A percentile compares a stretch with the other conserved stretches of the same genome.
phyloP scores from a whole-genome alignment of 2,888 invertebrate species.

The Acleris emargana region DNA sequence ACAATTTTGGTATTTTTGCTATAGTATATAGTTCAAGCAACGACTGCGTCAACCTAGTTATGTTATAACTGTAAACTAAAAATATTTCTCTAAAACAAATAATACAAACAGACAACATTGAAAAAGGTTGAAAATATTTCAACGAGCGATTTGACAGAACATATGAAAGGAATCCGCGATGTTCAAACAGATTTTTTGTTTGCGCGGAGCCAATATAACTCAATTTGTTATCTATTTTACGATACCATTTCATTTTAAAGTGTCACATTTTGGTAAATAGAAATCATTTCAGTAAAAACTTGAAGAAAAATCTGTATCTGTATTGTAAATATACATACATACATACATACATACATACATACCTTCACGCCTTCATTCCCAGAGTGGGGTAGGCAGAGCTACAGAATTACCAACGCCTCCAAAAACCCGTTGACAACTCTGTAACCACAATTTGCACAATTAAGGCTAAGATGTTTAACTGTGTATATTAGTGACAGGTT shows the following conservation, averaged over 20 bases:
- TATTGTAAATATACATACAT: too few species aligned
- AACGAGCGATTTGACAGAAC: conserved; percentile 26
- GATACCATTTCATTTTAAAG: background rate
- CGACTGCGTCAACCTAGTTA: background rate
- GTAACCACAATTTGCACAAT: too few species aligned
- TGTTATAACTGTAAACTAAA: background rate
- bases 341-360: too few species aligned
- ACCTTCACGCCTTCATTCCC: too few species aligned
- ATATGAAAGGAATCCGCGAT: conserved; percentile 16
- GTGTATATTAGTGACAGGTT: too few species aligned
- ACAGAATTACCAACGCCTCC: too few species aligned
- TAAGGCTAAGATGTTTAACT: too few species aligned
- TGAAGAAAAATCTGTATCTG: background rate
- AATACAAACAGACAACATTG: conserved; percentile 10
- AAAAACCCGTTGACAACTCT: too few species aligned
- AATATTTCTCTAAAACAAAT: background rate
- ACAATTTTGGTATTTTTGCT: too few species aligned
- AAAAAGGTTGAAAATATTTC: conserved; percentile 26
- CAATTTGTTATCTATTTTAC: conserved; percentile 6
- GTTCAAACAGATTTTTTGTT: conserved; percentile 22
- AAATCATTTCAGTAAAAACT: background rate
- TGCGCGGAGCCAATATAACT: conserved; percentile 6
- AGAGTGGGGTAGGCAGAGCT: too few species aligned
- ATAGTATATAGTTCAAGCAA: too few species aligned
- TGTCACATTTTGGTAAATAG: background rate